Base-by-base conservation (phyloP, 2,797 vertebrate species). In the Urosaurus nigricauda region DNA sequence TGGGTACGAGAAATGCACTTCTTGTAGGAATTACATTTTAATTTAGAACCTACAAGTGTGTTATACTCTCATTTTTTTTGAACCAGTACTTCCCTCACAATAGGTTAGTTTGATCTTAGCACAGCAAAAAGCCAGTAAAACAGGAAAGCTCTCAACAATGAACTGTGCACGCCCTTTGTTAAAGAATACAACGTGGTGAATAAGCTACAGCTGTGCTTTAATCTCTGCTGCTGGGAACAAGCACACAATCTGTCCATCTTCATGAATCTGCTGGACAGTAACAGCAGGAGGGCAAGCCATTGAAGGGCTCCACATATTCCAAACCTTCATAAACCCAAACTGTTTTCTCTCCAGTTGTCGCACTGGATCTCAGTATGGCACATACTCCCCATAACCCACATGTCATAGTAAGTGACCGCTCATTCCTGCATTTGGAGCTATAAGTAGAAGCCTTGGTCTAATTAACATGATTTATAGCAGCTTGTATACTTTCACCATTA, bases 121-220 rank as follows among this genome's bases (percentile, higher is more conserved):
- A 68, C 5, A 94, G 73, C 84, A 78, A 87, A 92, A 47, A 88
- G 51, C 26, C 77, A 68, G n/a, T 65, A 89, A 88, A 87, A 82
- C 32, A 35, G 26, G 32, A 77, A 7, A 0, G 4, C 84, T 87
- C 51, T 0, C 2, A 71, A 83, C 43, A 87, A 43, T 91, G 77
- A 87, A 84, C 88, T 86, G 81, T 83, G 79, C 90, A 86, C 80
- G 56, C 5, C 13, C 40, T 78, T 84, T 40, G 77, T 79, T 87
- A 77, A 89, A 93, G 75, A 92, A 47, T 85, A 91, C 65, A n/a
- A 87, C 56, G 32, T 0, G 0, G 92, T 12, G 56, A 88, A 56
- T 88, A 84, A 90, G 3, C 47, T 71, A 83, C 84, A 90, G 86
- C 92, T 65, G 79, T 77, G 70, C 56, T 43, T 58, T 65, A 53